Conservation (phyloP, 2,113 vertebrate genomes). For the Rhinoderma darwinii region DNA sequence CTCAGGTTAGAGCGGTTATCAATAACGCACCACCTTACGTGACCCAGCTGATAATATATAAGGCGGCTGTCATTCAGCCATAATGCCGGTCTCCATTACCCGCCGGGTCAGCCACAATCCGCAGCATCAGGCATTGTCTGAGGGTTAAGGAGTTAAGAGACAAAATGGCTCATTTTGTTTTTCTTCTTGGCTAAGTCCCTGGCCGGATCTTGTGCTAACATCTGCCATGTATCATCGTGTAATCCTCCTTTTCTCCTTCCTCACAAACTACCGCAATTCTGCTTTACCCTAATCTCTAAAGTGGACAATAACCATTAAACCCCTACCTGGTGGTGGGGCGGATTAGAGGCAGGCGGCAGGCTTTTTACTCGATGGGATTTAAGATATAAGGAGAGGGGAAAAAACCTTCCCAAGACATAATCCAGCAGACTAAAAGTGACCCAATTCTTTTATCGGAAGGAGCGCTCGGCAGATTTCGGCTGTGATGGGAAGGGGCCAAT, state of each 20-base stretch:
- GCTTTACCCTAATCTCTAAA: constrained; percentile 80
- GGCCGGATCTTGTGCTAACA: constrained; percentile 69
- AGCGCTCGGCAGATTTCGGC: constrained; percentile 61
- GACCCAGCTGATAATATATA: too few relatives aligned
- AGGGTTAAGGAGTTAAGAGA: constrained; percentile 42
- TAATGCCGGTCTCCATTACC: background rate
- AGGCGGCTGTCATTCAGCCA: too few relatives aligned
- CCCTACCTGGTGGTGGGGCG: constrained; percentile 74
- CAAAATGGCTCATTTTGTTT: constrained; percentile 63
- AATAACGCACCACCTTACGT: too few relatives aligned
- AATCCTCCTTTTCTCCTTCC: constrained; percentile 72
- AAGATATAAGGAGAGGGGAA: constrained; percentile 72
- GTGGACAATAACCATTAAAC: constrained; percentile 76
- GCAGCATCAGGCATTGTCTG: background rate
- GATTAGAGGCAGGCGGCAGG: constrained; percentile 71
- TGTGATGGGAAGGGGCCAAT: background rate
- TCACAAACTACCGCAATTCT: constrained; percentile 65
- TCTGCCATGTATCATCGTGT: constrained; percentile 67
- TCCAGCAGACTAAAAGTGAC: constrained; percentile 74
- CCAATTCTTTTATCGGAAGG: constrained; percentile 73
- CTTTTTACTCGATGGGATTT: constrained; percentile 75
- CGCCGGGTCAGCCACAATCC: background rate
- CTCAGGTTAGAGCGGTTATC: background rate
- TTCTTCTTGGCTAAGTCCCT: constrained; percentile 64
- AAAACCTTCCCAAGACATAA: constrained; percentile 79